Evolutionary conservation across 2,113 vertebrate species (phyloP).

Genomic region (Sus scrofa): T2T-Sscrofa CM000830.6:32792501-32793000

Average conservation of each 20-base stretch:
- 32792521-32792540: too few relatives aligned
- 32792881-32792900: background rate
- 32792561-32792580: too few relatives aligned
- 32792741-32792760: background rate
- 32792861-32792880: background rate
- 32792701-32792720: background rate
- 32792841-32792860: background rate
- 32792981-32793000: background rate
- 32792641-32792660: too few relatives aligned
- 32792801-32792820: background rate
- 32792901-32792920: background rate
- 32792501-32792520: too few relatives aligned
- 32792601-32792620: too few relatives aligned
- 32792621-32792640: too few relatives aligned
- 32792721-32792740: background rate
- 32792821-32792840: too few relatives aligned
- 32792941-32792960: background rate
- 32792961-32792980: background rate
- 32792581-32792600: too few relatives aligned
- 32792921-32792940: background rate
- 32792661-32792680: too few relatives aligned
- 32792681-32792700: constrained; percentile 16
- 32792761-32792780: constrained; percentile 37
- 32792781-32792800: constrained; percentile 33
- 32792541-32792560: too few relatives aligned